These are phyloP conservation scores for Psylliodes chrysocephalus DNA, from an alignment of 2,888 invertebrate species.

Conservation along the genomic window DNA sequence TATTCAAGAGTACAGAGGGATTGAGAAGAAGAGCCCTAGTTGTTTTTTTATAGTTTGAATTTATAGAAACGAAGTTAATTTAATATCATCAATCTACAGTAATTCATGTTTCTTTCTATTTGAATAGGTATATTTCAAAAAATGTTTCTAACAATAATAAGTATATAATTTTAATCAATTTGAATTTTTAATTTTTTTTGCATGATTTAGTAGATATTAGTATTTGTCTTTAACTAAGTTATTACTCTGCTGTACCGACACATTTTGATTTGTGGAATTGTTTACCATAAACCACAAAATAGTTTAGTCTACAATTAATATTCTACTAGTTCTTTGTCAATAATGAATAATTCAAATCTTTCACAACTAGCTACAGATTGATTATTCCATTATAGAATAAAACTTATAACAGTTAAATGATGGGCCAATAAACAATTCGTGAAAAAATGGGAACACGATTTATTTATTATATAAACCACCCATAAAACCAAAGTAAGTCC, in stretches of 20 bases:
- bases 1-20: too few species aligned
- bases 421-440: slow-evolving; percentile 51
- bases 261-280: neutral
- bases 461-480: slow-evolving; percentile 53
- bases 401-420: slow-evolving; percentile 47
- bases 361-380: slow-evolving; percentile 12
- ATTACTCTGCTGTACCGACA: neutral
- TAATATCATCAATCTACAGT: too few species aligned
- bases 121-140: too few species aligned
- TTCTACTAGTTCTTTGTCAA: neutral
- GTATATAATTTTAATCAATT: too few species aligned
- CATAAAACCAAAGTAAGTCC: slow-evolving; percentile 51
- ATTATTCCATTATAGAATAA: slow-evolving; percentile 25
- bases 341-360: slow-evolving; percentile 26
- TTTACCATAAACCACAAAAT: neutral
- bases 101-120: too few species aligned
- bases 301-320: neutral
- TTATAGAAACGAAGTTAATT: neutral
- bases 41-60: too few species aligned
- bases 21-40: too few species aligned
- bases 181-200: too few species aligned
- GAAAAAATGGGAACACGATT: slow-evolving; percentile 50
- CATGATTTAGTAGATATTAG: too few species aligned
- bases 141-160: too few species aligned
- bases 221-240: too few species aligned